Conservation (phyloP, 2,797 vertebrate species). For the Cetoscarus ocellatus region DNA sequence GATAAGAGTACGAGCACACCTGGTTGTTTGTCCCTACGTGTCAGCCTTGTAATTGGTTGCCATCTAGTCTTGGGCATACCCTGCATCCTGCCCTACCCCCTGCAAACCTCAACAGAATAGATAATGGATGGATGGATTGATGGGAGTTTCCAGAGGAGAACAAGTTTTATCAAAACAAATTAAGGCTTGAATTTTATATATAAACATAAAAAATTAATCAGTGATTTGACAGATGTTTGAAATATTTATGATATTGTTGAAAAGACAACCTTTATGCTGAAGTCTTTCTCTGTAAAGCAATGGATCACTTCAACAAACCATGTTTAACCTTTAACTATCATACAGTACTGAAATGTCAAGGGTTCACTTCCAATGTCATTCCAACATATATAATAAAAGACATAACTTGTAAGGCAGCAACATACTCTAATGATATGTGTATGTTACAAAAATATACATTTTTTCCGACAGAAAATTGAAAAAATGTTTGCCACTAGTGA, state of each 20-base stretch:
- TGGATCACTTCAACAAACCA: not conserved
- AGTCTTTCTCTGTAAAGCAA: not conserved
- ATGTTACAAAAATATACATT: not conserved
- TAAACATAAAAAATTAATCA: not conserved
- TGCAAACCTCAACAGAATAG: no score
- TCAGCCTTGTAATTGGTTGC: no score
- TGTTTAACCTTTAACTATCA: not conserved
- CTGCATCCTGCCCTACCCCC: no score
- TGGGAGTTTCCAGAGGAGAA: no score
- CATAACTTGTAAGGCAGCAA: not conserved
- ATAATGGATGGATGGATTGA: no score
- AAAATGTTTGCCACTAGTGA: constrained; percentile 3
- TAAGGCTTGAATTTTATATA: not conserved
- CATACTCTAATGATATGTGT: not conserved
- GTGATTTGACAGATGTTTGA: constrained; percentile 8
- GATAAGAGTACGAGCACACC: no score
- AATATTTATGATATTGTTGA: not conserved
- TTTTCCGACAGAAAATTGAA: not conserved
- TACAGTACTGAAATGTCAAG: not conserved
- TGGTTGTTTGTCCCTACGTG: no score
- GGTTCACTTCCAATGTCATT: not conserved
- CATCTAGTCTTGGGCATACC: no score
- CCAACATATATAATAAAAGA: constrained; percentile 11
- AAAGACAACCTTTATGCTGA: not conserved
- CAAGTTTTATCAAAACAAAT: constrained; percentile 17